A percentile compares a stretch with the other conserved stretches of the same genome.
Evolutionary conservation across 2,888 invertebrate genomes (phyloP).

Genomic region (Stegophylla sp.): DNA sequence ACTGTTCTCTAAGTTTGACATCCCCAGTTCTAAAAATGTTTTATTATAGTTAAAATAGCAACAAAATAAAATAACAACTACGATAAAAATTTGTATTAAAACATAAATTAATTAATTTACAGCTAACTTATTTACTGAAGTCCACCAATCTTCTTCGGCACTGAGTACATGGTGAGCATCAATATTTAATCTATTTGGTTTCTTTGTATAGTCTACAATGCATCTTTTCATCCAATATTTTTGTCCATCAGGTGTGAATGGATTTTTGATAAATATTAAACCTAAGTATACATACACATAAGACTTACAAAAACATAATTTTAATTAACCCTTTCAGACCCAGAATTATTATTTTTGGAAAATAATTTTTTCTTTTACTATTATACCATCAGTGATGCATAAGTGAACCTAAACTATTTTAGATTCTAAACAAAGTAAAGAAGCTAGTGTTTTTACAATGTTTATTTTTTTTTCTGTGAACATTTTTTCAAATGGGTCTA

Average conservation of each 20-base stretch:
- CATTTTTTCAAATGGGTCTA: too few species aligned
- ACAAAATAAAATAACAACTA: constrained; percentile 38
- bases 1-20: constrained; percentile 66
- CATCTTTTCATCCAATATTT: constrained; percentile 83
- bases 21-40: constrained; percentile 61
- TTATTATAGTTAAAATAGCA: constrained; percentile 17
- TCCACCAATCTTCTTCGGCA: constrained; percentile 72
- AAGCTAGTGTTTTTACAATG: too few species aligned
- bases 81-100: neutral
- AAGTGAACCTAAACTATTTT: too few species aligned
- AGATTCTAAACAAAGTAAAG: too few species aligned
- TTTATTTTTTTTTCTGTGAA: too few species aligned
- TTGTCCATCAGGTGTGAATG: constrained; percentile 80
- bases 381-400: too few species aligned
- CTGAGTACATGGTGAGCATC: constrained; percentile 67
- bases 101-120: constrained; percentile 23
- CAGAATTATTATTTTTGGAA: too few species aligned
- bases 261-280: constrained; percentile 81
- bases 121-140: constrained; percentile 67
- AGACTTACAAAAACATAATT: neutral
- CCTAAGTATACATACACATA: constrained; percentile 66
- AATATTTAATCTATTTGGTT: constrained; percentile 76
- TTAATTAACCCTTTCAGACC: too few species aligned
- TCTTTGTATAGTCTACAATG: constrained; percentile 76
- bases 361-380: too few species aligned